A percentile compares a stretch with the other conserved stretches of the same genome.
phyloP scores from a whole-genome alignment of 2,113 vertebrate genomes.

The Pseudorhombus dupliciocellatus region DNA sequence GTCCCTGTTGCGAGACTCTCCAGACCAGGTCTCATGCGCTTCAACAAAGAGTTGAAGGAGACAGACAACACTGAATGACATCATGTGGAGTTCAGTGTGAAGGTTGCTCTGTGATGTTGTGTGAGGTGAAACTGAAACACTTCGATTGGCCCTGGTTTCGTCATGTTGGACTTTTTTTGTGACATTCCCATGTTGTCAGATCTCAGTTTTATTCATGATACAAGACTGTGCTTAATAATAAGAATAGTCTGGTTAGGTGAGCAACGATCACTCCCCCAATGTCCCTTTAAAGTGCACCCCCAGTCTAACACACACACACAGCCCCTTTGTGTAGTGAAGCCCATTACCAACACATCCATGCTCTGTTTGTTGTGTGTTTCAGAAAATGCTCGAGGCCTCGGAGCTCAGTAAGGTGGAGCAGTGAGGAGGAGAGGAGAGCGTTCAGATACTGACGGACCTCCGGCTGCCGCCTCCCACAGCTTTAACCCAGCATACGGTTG shows the following conservation, averaged over 20 bases:
- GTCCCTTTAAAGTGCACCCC: not conserved
- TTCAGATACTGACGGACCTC: slow-evolving; percentile 28
- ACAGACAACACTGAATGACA: too few relatives aligned
- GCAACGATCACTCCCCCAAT: not conserved
- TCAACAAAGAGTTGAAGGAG: too few relatives aligned
- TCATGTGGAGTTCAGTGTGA: too few relatives aligned
- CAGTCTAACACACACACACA: not conserved
- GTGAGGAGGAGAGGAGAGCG: slow-evolving; percentile 49
- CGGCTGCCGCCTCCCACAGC: not conserved
- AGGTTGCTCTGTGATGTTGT: too few relatives aligned
- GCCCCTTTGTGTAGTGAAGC: not conserved
- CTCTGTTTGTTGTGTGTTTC: slow-evolving; percentile 51
- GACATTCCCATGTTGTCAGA: too few relatives aligned
- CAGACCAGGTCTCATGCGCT: too few relatives aligned
- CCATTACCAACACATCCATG: not conserved
- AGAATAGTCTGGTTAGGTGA: not conserved
- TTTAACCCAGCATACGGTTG: not conserved
- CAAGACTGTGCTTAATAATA: not conserved
- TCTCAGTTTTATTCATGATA: not conserved
- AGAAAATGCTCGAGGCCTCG: slow-evolving; percentile 77
- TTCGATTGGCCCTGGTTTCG: too few relatives aligned
- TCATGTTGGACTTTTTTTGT: too few relatives aligned
- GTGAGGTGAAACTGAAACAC: too few relatives aligned
- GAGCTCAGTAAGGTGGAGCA: slow-evolving; percentile 49
- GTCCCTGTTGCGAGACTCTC: too few relatives aligned